A percentile compares a stretch with the other conserved stretches of the same genome.
Evolutionary conservation across 2,888 invertebrate species (phyloP).

Genomic region (Tenthredo amoena): DNA sequence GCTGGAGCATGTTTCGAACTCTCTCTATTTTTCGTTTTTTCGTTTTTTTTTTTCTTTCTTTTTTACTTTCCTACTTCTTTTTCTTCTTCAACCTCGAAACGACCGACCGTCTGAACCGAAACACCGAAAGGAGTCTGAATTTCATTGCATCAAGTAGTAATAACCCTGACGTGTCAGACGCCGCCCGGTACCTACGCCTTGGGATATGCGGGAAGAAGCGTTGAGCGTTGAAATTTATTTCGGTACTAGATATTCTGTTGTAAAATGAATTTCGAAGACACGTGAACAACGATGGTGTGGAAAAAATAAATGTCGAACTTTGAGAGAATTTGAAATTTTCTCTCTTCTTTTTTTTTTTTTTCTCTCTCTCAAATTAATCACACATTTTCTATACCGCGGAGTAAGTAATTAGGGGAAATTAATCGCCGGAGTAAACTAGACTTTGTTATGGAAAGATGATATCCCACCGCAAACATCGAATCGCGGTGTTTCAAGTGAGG

Average conservation of each 20-base stretch:
- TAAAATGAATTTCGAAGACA: background rate
- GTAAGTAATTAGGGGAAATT: background rate
- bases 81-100: background rate
- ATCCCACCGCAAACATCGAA: background rate
- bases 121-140: conserved; percentile 8
- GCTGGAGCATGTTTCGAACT: conserved; percentile 32
- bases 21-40: background rate
- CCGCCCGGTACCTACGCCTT: conserved; percentile 26
- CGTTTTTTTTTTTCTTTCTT: background rate
- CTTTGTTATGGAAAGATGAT: background rate
- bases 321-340: background rate
- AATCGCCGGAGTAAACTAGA: background rate
- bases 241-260: conserved; percentile 13
- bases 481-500: conserved; percentile 15
- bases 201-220: background rate
- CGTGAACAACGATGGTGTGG: background rate
- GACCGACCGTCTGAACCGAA: background rate
- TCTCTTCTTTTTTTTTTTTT: no score
- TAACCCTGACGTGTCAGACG: conserved; percentile 36
- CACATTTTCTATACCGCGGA: background rate
- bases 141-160: conserved; percentile 37
- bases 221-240: conserved; percentile 30
- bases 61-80: background rate
- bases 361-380: background rate
- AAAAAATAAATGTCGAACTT: background rate